These are phyloP conservation scores for Pristionchus entomophagus DNA, from an alignment of 2,888 invertebrate species.

Conservation along the genomic window DNA sequence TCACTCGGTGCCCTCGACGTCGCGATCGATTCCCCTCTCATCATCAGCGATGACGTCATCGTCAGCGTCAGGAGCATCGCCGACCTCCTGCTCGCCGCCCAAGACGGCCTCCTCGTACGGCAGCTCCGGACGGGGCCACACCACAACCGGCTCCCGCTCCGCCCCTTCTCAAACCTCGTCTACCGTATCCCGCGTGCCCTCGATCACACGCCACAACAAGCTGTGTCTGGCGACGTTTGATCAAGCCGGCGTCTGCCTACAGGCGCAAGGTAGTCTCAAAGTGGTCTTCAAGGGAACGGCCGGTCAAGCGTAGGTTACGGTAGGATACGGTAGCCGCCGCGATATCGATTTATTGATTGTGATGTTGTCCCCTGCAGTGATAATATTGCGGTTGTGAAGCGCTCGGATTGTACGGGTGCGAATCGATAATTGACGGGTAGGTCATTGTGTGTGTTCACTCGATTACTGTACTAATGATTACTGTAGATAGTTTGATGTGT, in stretches of 20 bases:
- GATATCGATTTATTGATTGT: no score
- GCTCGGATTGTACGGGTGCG: neutral
- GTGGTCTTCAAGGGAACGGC: slow-evolving; percentile 15
- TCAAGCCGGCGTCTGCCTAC: neutral
- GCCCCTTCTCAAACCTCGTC: slow-evolving; percentile 2
- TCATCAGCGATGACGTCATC: neutral
- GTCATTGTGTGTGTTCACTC: neutral
- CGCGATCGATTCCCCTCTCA: neutral
- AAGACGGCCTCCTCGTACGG: neutral
- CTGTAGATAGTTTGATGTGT: neutral
- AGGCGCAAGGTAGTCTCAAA: slow-evolving; percentile 44
- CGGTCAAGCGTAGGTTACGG: neutral
- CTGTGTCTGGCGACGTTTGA: slow-evolving; percentile 54
- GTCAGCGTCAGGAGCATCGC: neutral
- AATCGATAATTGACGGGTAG: slow-evolving; percentile 14
- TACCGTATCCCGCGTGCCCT: slow-evolving; percentile 49
- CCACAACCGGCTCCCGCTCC: neutral
- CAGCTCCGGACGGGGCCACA: neutral
- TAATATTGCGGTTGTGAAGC: neutral
- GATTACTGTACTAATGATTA: neutral
- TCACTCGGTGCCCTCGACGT: neutral
- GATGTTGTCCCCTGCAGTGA: neutral
- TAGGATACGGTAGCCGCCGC: neutral
- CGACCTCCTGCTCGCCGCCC: slow-evolving; percentile 24
- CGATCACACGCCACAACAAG: slow-evolving; percentile 50